These are phyloP conservation scores for Trachemys scripta DNA, from an alignment of 2,113 vertebrate genomes.

Conservation along the genomic window DNA sequence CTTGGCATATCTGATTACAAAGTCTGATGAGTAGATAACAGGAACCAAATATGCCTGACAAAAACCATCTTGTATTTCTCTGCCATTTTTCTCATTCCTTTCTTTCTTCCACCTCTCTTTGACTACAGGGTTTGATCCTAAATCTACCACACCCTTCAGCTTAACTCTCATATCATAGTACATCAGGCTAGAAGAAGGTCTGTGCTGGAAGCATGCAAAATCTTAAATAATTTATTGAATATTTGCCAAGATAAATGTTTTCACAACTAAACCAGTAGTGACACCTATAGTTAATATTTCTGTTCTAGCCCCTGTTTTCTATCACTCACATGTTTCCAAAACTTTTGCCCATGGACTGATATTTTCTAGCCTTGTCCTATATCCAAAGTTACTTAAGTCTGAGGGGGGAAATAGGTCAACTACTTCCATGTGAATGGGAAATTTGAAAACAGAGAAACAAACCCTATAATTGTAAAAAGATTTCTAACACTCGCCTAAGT, in stretches of 20 bases:
- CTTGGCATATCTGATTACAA: not conserved
- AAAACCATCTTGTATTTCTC: not conserved
- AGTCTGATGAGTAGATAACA: not conserved
- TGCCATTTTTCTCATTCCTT: not conserved
- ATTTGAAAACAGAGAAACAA: not conserved
- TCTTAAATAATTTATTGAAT: not conserved
- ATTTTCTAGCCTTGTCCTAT: not conserved
- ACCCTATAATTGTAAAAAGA: not conserved
- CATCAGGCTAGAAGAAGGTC: not conserved
- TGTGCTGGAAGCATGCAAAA: not conserved
- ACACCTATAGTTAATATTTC: not conserved
- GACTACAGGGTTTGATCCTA: not conserved
- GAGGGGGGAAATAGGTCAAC: not conserved
- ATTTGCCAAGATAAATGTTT: not conserved
- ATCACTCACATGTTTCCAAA: not conserved
- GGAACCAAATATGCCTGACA: not conserved
- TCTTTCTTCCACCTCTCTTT: not conserved
- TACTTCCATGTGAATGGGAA: not conserved
- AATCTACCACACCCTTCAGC: not conserved
- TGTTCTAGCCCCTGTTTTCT: not conserved
- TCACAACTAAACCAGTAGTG: not conserved
- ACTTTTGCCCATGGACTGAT: not conserved
- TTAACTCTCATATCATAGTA: not conserved
- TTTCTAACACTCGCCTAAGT: not conserved
- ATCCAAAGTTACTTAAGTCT: not conserved